Percentiles rank a stretch among this genome's conserved stretches.
These are phyloP conservation scores for Diadromus collaris DNA, from an alignment of 2,888 invertebrate species.

Conservation along the genomic window DNA sequence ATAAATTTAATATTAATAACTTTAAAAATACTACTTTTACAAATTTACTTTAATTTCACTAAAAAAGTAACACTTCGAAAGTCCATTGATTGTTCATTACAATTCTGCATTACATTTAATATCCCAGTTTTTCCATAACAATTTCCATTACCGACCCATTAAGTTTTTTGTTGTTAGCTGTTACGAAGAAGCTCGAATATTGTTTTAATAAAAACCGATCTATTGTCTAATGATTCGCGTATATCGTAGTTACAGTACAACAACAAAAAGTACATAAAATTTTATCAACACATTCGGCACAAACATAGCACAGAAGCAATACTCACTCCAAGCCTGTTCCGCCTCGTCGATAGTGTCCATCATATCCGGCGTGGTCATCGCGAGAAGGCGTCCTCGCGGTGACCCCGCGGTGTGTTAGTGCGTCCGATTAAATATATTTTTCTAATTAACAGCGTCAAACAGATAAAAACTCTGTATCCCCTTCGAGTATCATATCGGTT, in stretches of 20 bases:
- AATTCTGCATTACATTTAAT: too few relatives aligned
- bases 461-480: not conserved
- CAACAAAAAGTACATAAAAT: not conserved
- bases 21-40: too few relatives aligned
- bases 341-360: slow-evolving; percentile 85
- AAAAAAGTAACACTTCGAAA: too few relatives aligned
- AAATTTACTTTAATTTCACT: too few relatives aligned
- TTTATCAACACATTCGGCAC: not conserved
- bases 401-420: slow-evolving; percentile 70
- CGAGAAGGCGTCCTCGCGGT: slow-evolving; percentile 64
- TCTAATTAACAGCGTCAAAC: slow-evolving; percentile 64
- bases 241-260: not conserved
- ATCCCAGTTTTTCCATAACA: too few relatives aligned
- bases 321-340: slow-evolving; percentile 86
- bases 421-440: slow-evolving; percentile 69
- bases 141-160: too few relatives aligned
- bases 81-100: too few relatives aligned
- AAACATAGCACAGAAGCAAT: slow-evolving; percentile 29
- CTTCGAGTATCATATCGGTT: slow-evolving; percentile 24
- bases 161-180: too few relatives aligned
- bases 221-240: not conserved
- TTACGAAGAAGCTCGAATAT: too few relatives aligned
- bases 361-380: slow-evolving; percentile 80
- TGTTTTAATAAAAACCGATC: too few relatives aligned
- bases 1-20: too few relatives aligned